phyloP scores from a whole-genome alignment of 2,888 invertebrate genomes.

The Myopa tessellatipennis region DNA sequence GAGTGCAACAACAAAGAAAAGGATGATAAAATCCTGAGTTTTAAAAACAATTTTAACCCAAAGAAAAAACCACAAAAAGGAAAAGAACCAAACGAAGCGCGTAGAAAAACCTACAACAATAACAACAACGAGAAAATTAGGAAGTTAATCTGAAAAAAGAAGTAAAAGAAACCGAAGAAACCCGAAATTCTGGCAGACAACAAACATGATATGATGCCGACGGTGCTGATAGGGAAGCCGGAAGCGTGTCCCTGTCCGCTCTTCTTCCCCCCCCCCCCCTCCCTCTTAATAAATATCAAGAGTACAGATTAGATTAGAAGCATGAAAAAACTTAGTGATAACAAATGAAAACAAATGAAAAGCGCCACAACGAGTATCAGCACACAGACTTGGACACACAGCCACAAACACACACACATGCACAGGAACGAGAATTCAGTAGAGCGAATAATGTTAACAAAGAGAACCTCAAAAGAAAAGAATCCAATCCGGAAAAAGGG shows the following conservation, averaged over 20 bases:
- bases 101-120: constrained; percentile 14
- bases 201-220: neutral
- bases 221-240: constrained; percentile 16
- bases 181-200: neutral
- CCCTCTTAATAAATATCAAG: neutral
- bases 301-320: constrained; percentile 20
- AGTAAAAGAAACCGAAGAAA: neutral
- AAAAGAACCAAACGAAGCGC: neutral
- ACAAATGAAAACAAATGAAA: neutral
- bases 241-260: constrained; percentile 3
- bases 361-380: neutral
- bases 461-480: neutral
- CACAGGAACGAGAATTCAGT: neutral
- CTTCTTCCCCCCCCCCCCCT: neutral
- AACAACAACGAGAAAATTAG: constrained; percentile 23
- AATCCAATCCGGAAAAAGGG: neutral
- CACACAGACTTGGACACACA: neutral
- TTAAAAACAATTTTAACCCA: neutral
- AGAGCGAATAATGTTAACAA: neutral
- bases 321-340: neutral
- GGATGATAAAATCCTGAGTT: constrained; percentile 7
- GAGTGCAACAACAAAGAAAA: neutral
- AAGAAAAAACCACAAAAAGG: neutral
- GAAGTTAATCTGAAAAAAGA: constrained; percentile 34
- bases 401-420: neutral